Evolutionary conservation across 2,888 invertebrate genomes (phyloP), one percentile per base, ranked within the genome.

Genomic region (Watsonalla cultraria): DNA sequence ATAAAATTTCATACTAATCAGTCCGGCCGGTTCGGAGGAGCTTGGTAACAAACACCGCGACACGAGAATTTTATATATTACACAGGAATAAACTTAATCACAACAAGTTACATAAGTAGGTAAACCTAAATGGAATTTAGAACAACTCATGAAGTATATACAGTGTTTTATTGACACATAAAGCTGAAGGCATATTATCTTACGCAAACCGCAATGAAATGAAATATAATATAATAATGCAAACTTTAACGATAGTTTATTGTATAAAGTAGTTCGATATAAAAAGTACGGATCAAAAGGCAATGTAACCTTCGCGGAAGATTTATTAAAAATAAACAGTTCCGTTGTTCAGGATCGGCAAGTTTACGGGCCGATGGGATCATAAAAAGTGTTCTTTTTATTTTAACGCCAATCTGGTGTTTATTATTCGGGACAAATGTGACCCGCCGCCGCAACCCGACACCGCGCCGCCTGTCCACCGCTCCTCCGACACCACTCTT

Each of bases 361-460:
- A 72, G 78, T 86, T 86, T 81, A 87, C 84, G 84, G 83, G 70
- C 78, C 79, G 84, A 83, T 85, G 88, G 80, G 68, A 84, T 82
- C 88, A 89, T 90, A 90, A 89, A 86, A 86, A 82, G 84, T 83
- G 85, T 80, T 84, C 86, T 72, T 89, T 90, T 88, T 86, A 84
- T 89, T 90, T 88, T 86, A 84, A 89, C 90, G 86, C 88, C 82
- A 86, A 87, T 89, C 83, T 89, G 87, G 80, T 86, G 87, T 90
- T 89, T 90, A 87, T 90, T 86, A 86, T 88, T 84, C 81, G 75
- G 81, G 81, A 83, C 88, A 84, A 90, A 85, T 87, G 90, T 82
- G 90, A 87, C 86, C 86, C 84, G 80, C 65, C 78, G 79, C 61
- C 60, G 90, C 80, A 86, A 90, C 79, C 77, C 64, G 69, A 90